Percentiles rank a stretch among this genome's conserved stretches.
Evolutionary conservation across 2,888 invertebrate genomes (phyloP).

Genomic region (Agrenia bidenticulata): DNA sequence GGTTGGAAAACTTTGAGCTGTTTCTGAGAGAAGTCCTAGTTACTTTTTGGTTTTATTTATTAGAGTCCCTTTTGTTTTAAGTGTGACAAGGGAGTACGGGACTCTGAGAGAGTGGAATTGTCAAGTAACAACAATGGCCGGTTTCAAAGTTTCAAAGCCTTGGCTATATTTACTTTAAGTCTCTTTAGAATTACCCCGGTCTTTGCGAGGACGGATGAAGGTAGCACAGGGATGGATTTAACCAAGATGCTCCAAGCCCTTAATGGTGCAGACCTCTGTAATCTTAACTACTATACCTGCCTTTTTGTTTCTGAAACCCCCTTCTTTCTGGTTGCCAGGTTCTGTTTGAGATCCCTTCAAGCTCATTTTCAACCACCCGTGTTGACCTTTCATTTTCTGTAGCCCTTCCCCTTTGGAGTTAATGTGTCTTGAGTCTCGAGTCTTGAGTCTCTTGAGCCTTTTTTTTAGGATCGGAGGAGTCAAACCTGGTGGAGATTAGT

Average conservation of each 20-base stretch:
- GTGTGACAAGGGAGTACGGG: neutral
- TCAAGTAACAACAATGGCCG: conserved; percentile 2
- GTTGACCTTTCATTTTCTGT: conserved; percentile 37
- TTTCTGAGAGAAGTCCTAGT: neutral
- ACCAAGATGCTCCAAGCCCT: neutral
- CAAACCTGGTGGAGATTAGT: no score
- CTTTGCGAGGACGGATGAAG: neutral
- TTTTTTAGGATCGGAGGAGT: no score
- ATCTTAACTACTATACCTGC: neutral
- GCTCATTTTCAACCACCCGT: conserved; percentile 50
- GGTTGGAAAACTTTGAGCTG: conserved; percentile 47
- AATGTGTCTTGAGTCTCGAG: neutral
- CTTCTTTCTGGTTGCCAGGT: neutral
- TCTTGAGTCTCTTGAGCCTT: no score
- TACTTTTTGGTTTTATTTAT: conserved; percentile 1
- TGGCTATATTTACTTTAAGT: neutral
- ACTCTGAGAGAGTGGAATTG: neutral
- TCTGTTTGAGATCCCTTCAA: conserved; percentile 29
- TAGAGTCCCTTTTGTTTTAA: conserved; percentile 3
- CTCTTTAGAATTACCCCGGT: neutral
- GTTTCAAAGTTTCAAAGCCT: neutral
- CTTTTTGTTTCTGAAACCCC: neutral
- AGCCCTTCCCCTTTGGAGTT: conserved; percentile 15
- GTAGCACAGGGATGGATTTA: neutral
- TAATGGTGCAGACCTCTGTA: neutral